Conservation (phyloP, 2,888 invertebrate species). For the Himalopsyche tibetana region DNA sequence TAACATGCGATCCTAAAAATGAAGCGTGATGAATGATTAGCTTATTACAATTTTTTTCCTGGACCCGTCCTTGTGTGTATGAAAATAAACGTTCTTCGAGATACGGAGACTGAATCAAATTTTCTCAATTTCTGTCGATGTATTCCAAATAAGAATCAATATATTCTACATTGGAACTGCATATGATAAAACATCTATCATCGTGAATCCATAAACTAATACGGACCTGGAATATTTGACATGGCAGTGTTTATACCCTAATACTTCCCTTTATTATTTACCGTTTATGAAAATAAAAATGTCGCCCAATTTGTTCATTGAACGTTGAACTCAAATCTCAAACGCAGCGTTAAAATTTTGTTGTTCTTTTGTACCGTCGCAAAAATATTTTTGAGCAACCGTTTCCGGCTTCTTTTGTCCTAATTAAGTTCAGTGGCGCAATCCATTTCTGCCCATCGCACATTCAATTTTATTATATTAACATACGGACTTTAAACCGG, state of each 20-base stretch:
- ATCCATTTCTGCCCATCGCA: background rate
- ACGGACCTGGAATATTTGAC: conserved; percentile 12
- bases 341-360: conserved; percentile 33
- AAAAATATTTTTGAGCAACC: background rate
- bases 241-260: background rate
- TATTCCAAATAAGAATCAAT: too few species aligned
- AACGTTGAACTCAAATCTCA: conserved; percentile 8
- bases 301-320: background rate
- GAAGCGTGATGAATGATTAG: too few species aligned
- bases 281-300: conserved; percentile 26
- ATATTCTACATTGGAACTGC: too few species aligned
- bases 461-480: too few species aligned
- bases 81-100: too few species aligned
- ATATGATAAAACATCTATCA: too few species aligned
- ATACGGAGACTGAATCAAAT: too few species aligned
- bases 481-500: too few species aligned
- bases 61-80: too few species aligned
- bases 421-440: conserved; percentile 28
- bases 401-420: background rate
- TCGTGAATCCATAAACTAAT: background rate
- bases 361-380: conserved; percentile 38
- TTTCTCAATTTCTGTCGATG: too few species aligned
- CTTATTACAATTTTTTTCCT: too few species aligned
- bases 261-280: conserved; percentile 3
- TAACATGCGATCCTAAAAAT: too few species aligned